Evolutionary conservation across 2,888 invertebrate species (phyloP).

Genomic region (Bibio marci): DNA sequence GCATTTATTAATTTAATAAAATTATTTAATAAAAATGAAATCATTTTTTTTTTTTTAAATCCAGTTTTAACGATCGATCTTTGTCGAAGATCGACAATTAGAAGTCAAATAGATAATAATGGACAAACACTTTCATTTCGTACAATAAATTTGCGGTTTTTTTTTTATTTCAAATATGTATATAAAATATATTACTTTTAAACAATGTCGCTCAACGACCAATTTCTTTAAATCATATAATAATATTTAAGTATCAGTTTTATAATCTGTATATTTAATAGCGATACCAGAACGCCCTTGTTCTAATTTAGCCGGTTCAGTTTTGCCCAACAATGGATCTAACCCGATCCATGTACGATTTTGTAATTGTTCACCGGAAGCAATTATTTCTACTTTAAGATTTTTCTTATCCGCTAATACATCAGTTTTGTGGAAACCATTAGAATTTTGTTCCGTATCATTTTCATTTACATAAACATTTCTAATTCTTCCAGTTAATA

Average conservation of each 20-base stretch:
- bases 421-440: conserved; percentile 20
- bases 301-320: conserved; percentile 45
- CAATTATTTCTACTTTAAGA: conserved; percentile 19
- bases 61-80: too few relatives aligned
- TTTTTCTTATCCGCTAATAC: conserved; percentile 17
- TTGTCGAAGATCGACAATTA: too few relatives aligned
- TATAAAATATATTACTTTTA: too few relatives aligned
- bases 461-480: conserved; percentile 1
- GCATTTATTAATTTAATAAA: too few relatives aligned
- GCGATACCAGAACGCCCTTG: conserved; percentile 66
- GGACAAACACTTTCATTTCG: too few relatives aligned
- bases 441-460: conserved; percentile 8
- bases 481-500: conserved; percentile 55
- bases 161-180: too few relatives aligned
- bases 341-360: conserved; percentile 71
- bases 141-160: too few relatives aligned
- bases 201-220: too few relatives aligned
- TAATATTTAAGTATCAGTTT: background rate
- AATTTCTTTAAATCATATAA: too few relatives aligned
- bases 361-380: conserved; percentile 23
- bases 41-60: too few relatives aligned
- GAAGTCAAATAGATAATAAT: too few relatives aligned
- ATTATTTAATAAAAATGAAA: too few relatives aligned
- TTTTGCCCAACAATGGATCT: conserved; percentile 61
- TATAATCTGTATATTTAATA: conserved; percentile 43